Conservation (phyloP, 2,888 invertebrate species). For the Galerucella pusilla region DNA sequence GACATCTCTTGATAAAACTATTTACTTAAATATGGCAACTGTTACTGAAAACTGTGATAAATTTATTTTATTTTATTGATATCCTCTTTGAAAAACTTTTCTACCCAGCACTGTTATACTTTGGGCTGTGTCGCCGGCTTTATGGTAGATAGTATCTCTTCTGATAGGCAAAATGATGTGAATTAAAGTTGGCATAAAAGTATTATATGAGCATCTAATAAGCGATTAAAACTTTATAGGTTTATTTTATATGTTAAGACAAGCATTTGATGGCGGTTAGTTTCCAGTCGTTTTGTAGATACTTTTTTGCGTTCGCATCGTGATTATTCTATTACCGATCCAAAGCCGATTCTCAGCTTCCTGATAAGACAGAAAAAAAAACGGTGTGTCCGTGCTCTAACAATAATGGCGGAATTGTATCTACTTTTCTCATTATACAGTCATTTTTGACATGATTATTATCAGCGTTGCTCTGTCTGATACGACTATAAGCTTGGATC, state of each 20-base stretch:
- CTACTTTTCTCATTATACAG: constrained; percentile 27
- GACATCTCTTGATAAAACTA: too few relatives aligned
- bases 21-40: too few relatives aligned
- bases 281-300: neutral
- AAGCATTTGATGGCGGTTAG: neutral
- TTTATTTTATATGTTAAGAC: neutral
- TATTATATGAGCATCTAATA: too few relatives aligned
- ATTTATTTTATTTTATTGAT: too few relatives aligned
- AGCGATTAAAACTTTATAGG: too few relatives aligned
- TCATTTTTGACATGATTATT: constrained; percentile 28
- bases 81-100: too few relatives aligned
- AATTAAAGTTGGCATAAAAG: too few relatives aligned
- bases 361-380: neutral
- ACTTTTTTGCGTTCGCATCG: neutral
- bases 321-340: neutral
- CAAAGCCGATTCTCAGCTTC: neutral
- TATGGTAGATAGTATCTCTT: too few relatives aligned
- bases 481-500: constrained; percentile 22
- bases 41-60: too few relatives aligned
- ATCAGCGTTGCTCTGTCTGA: constrained; percentile 7
- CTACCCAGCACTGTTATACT: too few relatives aligned
- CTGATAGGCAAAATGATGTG: too few relatives aligned
- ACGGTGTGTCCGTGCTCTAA: neutral
- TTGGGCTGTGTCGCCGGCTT: too few relatives aligned
- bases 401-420: constrained; percentile 12